Evolutionary conservation across 2,888 invertebrate genomes (phyloP).

Genomic region (Cryptus viduatorius): DNA sequence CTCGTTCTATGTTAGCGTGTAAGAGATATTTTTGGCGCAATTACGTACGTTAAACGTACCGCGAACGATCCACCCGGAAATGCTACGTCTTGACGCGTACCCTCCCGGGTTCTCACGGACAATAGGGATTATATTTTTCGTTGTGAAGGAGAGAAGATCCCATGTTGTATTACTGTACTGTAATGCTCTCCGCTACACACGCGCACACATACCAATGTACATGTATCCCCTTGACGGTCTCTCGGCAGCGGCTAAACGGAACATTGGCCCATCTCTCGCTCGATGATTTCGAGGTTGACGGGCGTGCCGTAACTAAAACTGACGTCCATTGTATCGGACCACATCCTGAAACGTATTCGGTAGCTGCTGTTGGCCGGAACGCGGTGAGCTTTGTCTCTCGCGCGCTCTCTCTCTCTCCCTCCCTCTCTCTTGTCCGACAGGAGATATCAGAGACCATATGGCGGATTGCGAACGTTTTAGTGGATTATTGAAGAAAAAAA

Average conservation of each 20-base stretch:
- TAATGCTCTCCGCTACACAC: slow-evolving; percentile 39
- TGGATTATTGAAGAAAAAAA: slow-evolving; percentile 72
- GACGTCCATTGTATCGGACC: slow-evolving; percentile 81
- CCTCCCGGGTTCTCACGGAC: slow-evolving; percentile 27
- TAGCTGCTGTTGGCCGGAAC: slow-evolving; percentile 53
- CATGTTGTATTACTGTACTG: slow-evolving; percentile 53
- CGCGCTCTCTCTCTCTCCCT: slow-evolving; percentile 28
- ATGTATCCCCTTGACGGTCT: slow-evolving; percentile 63
- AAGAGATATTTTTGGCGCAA: not conserved
- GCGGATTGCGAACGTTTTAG: slow-evolving; percentile 73
- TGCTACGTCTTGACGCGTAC: slow-evolving; percentile 5
- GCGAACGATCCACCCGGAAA: slow-evolving; percentile 32
- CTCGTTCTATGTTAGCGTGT: not conserved
- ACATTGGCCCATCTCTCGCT: slow-evolving; percentile 75
- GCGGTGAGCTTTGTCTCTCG: slow-evolving; percentile 44
- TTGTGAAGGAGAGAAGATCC: slow-evolving; percentile 58
- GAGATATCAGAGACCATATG: slow-evolving; percentile 71
- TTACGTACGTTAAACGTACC: slow-evolving; percentile 39
- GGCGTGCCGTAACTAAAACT: slow-evolving; percentile 82
- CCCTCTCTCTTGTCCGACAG: slow-evolving; percentile 57
- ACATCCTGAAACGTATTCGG: slow-evolving; percentile 71
- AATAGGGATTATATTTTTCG: slow-evolving; percentile 63
- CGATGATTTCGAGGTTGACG: slow-evolving; percentile 78
- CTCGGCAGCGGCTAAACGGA: slow-evolving; percentile 68
- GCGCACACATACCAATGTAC: slow-evolving; percentile 20